Conservation (phyloP, 2,888 invertebrate species). For the Spisula subtruncata region DNA sequence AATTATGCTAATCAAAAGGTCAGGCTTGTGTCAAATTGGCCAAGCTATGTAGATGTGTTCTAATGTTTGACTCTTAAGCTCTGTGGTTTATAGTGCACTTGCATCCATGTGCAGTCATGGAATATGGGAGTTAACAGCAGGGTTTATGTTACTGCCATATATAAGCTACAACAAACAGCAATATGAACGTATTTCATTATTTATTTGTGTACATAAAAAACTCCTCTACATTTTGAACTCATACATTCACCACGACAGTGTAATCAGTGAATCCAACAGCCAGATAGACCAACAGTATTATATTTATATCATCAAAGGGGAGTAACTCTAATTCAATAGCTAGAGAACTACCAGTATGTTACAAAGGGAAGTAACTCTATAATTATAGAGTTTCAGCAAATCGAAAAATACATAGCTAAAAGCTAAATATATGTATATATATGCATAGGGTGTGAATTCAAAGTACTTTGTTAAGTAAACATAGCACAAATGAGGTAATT, state of each 20-base stretch:
- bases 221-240: slow-evolving; percentile 40
- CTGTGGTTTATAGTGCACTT: no score
- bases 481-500: not conserved
- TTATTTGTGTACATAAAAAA: slow-evolving; percentile 48
- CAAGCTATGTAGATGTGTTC: no score
- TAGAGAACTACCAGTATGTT: not conserved
- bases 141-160: no score
- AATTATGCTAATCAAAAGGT: no score
- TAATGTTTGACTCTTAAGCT: no score
- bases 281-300: no score
- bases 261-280: not conserved
- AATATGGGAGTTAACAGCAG: no score
- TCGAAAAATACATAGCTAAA: not conserved
- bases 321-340: not conserved
- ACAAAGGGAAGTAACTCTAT: not conserved
- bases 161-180: not conserved
- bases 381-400: not conserved
- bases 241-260: slow-evolving; percentile 31
- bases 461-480: not conserved
- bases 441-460: not conserved
- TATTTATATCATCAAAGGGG: not conserved
- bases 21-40: no score
- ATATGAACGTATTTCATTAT: slow-evolving; percentile 27
- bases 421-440: slow-evolving; percentile 16
- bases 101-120: no score